A percentile compares a stretch with the other conserved stretches of the same genome.
Evolutionary conservation across 2,113 vertebrate genomes (phyloP).

Genomic region (Nycticebus coucang): DNA sequence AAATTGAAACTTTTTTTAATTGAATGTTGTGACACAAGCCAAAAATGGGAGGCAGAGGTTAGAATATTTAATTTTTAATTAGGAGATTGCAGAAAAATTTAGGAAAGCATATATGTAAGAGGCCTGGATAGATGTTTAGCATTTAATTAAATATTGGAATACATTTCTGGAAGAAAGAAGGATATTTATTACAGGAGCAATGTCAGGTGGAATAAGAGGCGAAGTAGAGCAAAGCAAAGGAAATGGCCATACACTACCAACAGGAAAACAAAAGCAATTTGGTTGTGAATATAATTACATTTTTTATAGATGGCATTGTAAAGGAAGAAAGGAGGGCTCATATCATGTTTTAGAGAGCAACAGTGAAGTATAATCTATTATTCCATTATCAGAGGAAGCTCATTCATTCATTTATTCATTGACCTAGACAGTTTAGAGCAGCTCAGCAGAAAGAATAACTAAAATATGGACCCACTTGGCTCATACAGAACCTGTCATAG

Average conservation of each 20-base stretch:
- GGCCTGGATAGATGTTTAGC: too few species aligned
- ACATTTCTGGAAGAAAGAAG: too few species aligned
- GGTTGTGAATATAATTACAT: background rate
- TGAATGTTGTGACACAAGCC: too few species aligned
- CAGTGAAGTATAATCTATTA: fast-evolving
- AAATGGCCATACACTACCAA: background rate
- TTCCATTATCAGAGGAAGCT: background rate
- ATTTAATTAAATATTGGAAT: too few species aligned
- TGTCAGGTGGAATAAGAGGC: too few species aligned
- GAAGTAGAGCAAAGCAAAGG: too few species aligned
- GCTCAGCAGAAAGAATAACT: background rate
- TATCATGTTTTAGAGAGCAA: background rate
- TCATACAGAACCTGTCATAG: background rate
- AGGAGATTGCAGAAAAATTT: too few species aligned
- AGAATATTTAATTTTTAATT: too few species aligned
- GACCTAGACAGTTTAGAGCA: background rate
- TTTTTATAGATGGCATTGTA: background rate
- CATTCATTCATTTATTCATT: background rate
- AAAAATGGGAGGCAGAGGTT: too few species aligned
- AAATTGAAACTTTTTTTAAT: too few species aligned
- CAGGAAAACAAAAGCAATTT: background rate
- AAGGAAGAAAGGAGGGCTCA: background rate
- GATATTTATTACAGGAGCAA: too few species aligned
- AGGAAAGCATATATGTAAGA: too few species aligned
- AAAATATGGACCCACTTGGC: background rate